phyloP scores from a whole-genome alignment of 1,140 invertebrate genomes.

The Drosophila mojavensis region DNA sequence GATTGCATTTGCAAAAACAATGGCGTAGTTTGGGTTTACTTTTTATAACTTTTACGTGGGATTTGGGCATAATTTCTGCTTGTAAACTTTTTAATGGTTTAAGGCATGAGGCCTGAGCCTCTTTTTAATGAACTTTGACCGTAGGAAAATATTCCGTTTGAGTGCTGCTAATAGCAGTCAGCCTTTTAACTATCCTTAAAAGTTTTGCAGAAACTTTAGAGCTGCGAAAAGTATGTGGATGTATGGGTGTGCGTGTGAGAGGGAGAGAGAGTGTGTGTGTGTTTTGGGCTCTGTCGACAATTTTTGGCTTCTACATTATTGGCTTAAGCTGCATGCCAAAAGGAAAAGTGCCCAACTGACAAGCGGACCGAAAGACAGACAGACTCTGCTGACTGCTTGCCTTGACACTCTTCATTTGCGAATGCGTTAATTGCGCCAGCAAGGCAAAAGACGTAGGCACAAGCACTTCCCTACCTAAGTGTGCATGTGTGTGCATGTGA shows the following conservation, averaged over 20 bases:
- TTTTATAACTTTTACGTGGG: background rate
- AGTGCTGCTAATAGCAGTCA: conserved; percentile 9
- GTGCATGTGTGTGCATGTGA: conserved; percentile 26
- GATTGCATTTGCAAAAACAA: too few relatives aligned
- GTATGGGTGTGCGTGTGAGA: background rate
- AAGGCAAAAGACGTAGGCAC: conserved; percentile 48
- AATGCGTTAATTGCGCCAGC: conserved; percentile 77
- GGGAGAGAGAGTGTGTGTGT: background rate
- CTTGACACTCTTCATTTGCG: conserved; percentile 82
- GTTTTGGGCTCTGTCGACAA: background rate
- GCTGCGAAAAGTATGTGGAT: conserved; percentile 13
- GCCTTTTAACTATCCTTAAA: conserved; percentile 28
- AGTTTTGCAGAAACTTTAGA: conserved; percentile 31
- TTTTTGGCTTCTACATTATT: conserved; percentile 42
- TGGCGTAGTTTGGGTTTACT: too few relatives aligned
- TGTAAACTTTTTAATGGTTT: conserved; percentile 46
- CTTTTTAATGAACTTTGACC: conserved; percentile 27
- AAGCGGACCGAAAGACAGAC: conserved; percentile 35
- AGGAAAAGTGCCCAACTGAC: conserved; percentile 35
- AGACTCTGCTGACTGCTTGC: conserved; percentile 41
- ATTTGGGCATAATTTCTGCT: background rate
- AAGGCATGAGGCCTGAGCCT: conserved; percentile 12
- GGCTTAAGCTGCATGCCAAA: conserved; percentile 26
- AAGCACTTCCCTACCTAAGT: conserved; percentile 23
- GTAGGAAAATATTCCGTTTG: conserved; percentile 36